Conservation (phyloP, 2,888 invertebrate genomes). For the Sphecodes monilicornis region DNA sequence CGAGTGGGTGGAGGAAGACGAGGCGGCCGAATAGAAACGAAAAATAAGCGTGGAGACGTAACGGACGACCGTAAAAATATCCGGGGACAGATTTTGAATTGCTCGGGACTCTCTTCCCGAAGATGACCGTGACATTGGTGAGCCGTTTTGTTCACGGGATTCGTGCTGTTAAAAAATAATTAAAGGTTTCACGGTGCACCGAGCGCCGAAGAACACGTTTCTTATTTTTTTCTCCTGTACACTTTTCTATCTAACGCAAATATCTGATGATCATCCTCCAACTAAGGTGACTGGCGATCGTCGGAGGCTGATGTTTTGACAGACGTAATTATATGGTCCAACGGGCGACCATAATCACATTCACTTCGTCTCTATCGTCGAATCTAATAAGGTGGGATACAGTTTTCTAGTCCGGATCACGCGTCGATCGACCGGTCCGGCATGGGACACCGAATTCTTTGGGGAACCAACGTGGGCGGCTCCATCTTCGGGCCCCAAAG, state of each 20-base stretch:
- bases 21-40: constrained; percentile 64
- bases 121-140: constrained; percentile 37
- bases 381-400: constrained; percentile 66
- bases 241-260: constrained; percentile 31
- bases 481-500: constrained; percentile 39
- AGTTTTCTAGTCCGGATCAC: not conserved
- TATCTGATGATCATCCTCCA: constrained; percentile 32
- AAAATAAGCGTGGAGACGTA: constrained; percentile 57
- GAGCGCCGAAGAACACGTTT: not conserved
- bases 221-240: constrained; percentile 20
- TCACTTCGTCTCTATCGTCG: constrained; percentile 77
- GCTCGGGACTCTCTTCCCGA: constrained; percentile 3
- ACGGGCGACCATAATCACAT: constrained; percentile 71
- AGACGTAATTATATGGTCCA: constrained; percentile 74
- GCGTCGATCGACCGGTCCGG: constrained; percentile 23
- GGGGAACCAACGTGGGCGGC: constrained; percentile 63
- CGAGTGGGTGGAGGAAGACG: constrained; percentile 65
- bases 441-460: constrained; percentile 29
- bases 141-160: constrained; percentile 20
- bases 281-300: constrained; percentile 33
- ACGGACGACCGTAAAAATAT: constrained; percentile 66
- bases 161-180: constrained; percentile 33
- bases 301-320: constrained; percentile 74
- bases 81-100: constrained; percentile 67
- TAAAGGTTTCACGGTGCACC: constrained; percentile 19